A percentile compares a stretch with the other conserved stretches of the same genome.
These are phyloP conservation scores for Diglossa cyanea DNA, from an alignment of 2,797 vertebrate genomes.

Conservation along the genomic window DNA sequence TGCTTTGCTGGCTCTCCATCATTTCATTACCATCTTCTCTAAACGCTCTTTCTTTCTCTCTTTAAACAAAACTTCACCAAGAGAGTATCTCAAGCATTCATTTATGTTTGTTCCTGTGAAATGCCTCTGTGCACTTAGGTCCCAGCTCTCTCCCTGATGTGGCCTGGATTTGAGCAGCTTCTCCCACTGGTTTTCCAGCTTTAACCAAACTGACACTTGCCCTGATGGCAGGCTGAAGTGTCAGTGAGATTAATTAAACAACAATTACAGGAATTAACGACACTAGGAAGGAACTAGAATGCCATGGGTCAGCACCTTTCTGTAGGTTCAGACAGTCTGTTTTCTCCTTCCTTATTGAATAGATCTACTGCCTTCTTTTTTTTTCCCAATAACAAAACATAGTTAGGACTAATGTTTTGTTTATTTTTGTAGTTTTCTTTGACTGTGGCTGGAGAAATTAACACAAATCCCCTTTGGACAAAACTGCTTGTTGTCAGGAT, in stretches of 20 bases:
- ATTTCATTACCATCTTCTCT: background rate
- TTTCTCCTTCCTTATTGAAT: background rate
- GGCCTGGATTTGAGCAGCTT: background rate
- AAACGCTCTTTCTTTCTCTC: background rate
- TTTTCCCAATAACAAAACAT: background rate
- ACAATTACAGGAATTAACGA: background rate
- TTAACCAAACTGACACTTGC: background rate
- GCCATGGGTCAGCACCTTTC: background rate
- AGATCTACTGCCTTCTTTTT: background rate
- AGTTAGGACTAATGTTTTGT: background rate
- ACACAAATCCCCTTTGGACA: background rate
- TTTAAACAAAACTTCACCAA: background rate
- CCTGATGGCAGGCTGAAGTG: background rate
- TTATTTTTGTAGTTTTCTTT: constrained; percentile 17
- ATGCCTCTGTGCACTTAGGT: background rate
- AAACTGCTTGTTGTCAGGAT: background rate
- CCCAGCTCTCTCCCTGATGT: background rate
- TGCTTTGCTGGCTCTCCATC: background rate
- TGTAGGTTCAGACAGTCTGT: background rate
- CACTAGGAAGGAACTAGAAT: background rate
- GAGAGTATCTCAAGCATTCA: background rate
- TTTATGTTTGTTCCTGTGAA: background rate
- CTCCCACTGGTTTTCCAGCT: background rate
- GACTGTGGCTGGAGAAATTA: background rate
- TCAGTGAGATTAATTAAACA: background rate